Evolutionary conservation across 2,888 invertebrate genomes (phyloP).

Genomic region (Coleophora deauratella): DNA sequence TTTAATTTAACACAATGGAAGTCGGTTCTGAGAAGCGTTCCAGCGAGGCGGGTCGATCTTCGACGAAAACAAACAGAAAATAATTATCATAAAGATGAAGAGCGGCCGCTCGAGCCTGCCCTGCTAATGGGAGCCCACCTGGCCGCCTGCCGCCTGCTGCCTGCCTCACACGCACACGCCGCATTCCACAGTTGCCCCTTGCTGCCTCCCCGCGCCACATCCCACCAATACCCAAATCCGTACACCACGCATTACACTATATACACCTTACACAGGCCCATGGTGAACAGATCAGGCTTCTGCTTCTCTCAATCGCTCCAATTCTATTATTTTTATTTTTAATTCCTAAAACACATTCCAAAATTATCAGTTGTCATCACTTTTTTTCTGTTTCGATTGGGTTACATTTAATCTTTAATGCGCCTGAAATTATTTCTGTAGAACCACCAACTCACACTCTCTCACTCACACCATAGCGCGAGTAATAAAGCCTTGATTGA

Average conservation of each 20-base stretch:
- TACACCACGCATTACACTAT: too few relatives aligned
- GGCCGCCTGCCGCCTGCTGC: conserved; percentile 39
- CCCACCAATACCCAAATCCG: too few relatives aligned
- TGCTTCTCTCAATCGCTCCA: too few relatives aligned
- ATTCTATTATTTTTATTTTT: too few relatives aligned
- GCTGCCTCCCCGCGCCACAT: not conserved
- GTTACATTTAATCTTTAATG: too few relatives aligned
- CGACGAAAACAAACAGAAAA: conserved; percentile 74
- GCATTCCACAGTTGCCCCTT: conserved; percentile 22
- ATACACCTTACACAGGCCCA: too few relatives aligned
- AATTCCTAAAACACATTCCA: conserved; percentile 15
- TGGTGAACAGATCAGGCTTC: too few relatives aligned
- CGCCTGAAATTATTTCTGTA: too few relatives aligned
- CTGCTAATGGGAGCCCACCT: conserved; percentile 71
- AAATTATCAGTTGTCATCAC: too few relatives aligned
- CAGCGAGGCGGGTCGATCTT: conserved; percentile 62
- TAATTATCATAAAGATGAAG: conserved; percentile 75
- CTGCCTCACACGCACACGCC: conserved; percentile 25
- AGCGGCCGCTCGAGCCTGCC: conserved; percentile 67
- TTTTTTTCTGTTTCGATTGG: too few relatives aligned
- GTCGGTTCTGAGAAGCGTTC: conserved; percentile 70
- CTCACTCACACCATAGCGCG: conserved; percentile 7
- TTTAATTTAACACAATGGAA: conserved; percentile 74
- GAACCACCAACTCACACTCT: not conserved
- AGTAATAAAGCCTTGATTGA: conserved; percentile 42